These are phyloP conservation scores for Hephaestus fuliginosus DNA, from an alignment of 2,797 vertebrate genomes.

Conservation along the genomic window DNA sequence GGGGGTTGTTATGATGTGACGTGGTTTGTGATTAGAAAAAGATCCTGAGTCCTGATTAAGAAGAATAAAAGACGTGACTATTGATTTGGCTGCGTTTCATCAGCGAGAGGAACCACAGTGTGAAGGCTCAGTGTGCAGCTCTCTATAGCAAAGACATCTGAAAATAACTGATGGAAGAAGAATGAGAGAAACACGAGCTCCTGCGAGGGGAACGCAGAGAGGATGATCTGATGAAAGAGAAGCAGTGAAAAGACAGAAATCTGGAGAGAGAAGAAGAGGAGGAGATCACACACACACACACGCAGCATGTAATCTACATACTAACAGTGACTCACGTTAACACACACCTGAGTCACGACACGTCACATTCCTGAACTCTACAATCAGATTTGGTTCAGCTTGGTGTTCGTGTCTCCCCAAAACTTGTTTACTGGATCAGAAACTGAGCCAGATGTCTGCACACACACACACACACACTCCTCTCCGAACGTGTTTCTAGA, in stretches of 20 bases:
- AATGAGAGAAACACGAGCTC: constrained; percentile 42
- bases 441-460: constrained; percentile 9
- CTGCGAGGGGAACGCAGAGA: constrained; percentile 1
- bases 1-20: no score
- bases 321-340: neutral
- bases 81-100: neutral
- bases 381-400: neutral
- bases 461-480: neutral
- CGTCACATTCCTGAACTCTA: neutral
- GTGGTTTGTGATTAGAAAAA: neutral
- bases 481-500: neutral
- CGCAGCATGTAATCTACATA: neutral
- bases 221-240: constrained; percentile 31
- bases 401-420: constrained; percentile 3
- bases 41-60: neutral
- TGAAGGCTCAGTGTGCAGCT: neutral
- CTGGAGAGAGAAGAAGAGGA: neutral
- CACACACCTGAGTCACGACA: neutral
- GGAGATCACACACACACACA: neutral
- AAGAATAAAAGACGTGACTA: neutral
- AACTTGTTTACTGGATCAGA: constrained; percentile 11
- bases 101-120: neutral
- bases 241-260: neutral
- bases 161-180: constrained; percentile 46
- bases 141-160: constrained; percentile 23